Base-by-base conservation (phyloP, 2,888 invertebrate species). In the Arctia plantaginis region DNA sequence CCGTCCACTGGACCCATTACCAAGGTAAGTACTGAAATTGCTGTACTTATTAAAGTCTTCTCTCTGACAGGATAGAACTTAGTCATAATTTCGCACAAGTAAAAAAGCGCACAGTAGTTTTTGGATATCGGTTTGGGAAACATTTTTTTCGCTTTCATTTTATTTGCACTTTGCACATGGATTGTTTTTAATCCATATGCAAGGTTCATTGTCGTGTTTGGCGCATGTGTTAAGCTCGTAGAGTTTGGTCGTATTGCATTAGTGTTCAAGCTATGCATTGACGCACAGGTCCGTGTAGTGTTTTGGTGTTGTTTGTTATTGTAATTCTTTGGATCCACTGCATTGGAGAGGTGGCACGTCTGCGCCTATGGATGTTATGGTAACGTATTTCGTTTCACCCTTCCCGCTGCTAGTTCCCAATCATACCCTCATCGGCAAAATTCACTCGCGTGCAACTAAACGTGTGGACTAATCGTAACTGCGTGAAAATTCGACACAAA, bases 1-100 rank as follows among this genome's bases (percentile, higher is more conserved):
- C 97, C 96, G 87, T 96, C 97, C 89, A 96, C 96, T 85, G 99
- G 99, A 96, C 99, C 99, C 84, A 99, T 99, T 94, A 99, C 98
- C 78, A 99, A 99, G 99, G 99, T 99, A 97, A 94, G 92, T 91
- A 80, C 88, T 88, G 87, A 87, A 80, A 87, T 88, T 87, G 89
- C 88, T 88, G 86, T 84, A 83, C 83, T 80, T 81, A 83, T 84
- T 85, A 81, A 83, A 84, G 82, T 86, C 78, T 89, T 92, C 84
- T 89, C 86, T 88, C 87, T 92, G 89, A 91, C 94, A 95, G 94
- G 94, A 90, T 89, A 89, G 81, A 90, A 82, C 80, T 87, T 93
- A 94, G 89, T 88, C 89, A 82, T 93, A 92, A 92, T 91, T 89
- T 88, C 91, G 93, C 95, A 95, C 95, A 94, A 87, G 86, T 94